Percentiles rank a stretch among this genome's conserved stretches.
Evolutionary conservation across 1,140 invertebrate species (phyloP).

Genomic region (Drosophila willistoni): DNA sequence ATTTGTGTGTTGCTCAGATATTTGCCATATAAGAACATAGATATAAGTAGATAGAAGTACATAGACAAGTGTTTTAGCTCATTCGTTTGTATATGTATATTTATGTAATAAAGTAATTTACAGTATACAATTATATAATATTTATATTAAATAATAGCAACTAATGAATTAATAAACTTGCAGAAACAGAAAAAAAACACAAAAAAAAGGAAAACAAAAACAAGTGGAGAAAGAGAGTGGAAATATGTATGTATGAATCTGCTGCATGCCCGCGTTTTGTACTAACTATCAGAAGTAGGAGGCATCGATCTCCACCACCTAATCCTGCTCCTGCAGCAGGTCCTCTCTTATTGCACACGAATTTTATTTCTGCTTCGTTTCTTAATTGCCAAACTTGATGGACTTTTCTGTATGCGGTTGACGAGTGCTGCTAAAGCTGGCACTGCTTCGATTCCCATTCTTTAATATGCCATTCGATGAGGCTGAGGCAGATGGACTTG

Average conservation of each 20-base stretch:
- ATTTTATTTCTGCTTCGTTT: background rate
- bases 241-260: too few relatives aligned
- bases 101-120: conserved; percentile 37
- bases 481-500: background rate
- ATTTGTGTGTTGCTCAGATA: background rate
- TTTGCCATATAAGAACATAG: conserved; percentile 21
- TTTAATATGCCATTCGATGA: conserved; percentile 73
- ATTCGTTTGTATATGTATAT: background rate
- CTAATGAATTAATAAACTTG: conserved; percentile 46
- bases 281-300: conserved; percentile 8
- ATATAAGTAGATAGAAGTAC: background rate
- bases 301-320: background rate
- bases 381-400: conserved; percentile 78
- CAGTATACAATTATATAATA: conserved; percentile 51
- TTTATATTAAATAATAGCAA: conserved; percentile 46
- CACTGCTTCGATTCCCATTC: conserved; percentile 70
- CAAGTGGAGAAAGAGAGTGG: conserved; percentile 11
- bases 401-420: conserved; percentile 62
- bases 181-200: conserved; percentile 44
- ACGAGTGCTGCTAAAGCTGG: conserved; percentile 51
- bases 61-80: background rate
- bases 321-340: background rate
- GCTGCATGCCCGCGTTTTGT: conserved; percentile 39
- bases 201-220: conserved; percentile 34
- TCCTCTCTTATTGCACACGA: conserved; percentile 58